Conservation (phyloP, 2,113 vertebrate genomes). For the Rhynchomys soricoides region DNA sequence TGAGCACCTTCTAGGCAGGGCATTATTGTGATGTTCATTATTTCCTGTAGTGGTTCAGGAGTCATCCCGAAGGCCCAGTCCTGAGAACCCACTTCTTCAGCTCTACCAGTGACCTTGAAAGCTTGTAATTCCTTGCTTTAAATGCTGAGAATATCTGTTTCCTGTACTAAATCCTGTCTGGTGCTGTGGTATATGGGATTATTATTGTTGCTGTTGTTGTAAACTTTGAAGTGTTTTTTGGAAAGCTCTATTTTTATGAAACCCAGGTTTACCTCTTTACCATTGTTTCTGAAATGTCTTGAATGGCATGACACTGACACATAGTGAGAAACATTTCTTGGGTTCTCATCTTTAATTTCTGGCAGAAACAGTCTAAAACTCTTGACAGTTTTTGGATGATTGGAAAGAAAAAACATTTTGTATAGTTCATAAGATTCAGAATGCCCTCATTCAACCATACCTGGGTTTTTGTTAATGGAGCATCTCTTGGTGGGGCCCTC, state of each 20-base stretch:
- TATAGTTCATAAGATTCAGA: background rate
- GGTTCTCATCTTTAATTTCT: background rate
- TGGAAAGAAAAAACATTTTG: background rate
- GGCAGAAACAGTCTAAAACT: background rate
- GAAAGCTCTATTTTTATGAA: background rate
- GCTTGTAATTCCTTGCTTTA: background rate
- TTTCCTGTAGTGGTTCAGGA: background rate
- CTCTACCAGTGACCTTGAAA: background rate
- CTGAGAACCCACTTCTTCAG: background rate
- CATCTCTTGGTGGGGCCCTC: background rate
- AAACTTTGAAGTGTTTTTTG: constrained; percentile 32
- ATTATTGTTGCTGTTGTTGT: no score
- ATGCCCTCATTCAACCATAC: background rate
- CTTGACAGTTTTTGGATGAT: background rate
- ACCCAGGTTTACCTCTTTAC: background rate
- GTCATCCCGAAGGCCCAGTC: background rate
- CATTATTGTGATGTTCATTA: background rate
- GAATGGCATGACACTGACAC: background rate
- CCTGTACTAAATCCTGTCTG: background rate
- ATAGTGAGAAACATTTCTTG: background rate
- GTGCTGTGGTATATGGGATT: background rate
- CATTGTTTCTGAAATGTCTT: constrained; percentile 8
- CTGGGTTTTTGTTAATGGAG: background rate
- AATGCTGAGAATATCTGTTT: background rate
- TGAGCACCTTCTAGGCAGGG: background rate